Percentiles rank a stretch among this genome's conserved stretches.
Conservation (phyloP, 1,140 invertebrate species). For the Drosophila tani region DNA sequence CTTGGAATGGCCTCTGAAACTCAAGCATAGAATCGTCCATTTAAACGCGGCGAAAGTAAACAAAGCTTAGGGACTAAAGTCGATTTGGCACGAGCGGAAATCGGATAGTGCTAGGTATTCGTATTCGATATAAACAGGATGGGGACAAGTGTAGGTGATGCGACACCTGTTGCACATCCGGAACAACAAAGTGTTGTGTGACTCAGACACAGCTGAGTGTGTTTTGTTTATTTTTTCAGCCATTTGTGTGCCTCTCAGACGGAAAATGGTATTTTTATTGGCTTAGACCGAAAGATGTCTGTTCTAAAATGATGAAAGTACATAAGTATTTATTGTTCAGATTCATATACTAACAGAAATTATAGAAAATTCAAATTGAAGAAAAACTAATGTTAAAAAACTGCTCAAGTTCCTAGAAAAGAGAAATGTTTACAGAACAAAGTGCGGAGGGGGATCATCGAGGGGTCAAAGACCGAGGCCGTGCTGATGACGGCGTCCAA, state of each 20-base stretch:
- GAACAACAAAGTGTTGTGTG: not conserved
- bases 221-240: not conserved
- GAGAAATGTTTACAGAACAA: not conserved
- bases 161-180: constrained; percentile 2
- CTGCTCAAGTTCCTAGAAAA: not conserved
- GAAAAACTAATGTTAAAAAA: not conserved
- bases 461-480: constrained; percentile 35
- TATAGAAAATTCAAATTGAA: not conserved
- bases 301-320: not conserved
- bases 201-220: constrained; percentile 10
- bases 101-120: not conserved
- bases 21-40: not conserved
- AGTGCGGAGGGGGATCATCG: not conserved
- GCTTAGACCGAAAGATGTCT: not conserved
- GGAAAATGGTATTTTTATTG: not conserved
- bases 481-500: not conserved
- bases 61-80: not conserved
- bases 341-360: no score
- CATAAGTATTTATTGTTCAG: no score
- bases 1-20: not conserved
- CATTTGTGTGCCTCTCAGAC: not conserved
- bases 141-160: not conserved
- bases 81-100: constrained; percentile 23
- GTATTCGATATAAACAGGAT: constrained; percentile 7
- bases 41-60: not conserved